A percentile compares a stretch with the other conserved stretches of the same genome.
These are phyloP conservation scores for Eulemur coronatus DNA, from an alignment of 2,797 vertebrate genomes.

Conservation along the genomic window DNA sequence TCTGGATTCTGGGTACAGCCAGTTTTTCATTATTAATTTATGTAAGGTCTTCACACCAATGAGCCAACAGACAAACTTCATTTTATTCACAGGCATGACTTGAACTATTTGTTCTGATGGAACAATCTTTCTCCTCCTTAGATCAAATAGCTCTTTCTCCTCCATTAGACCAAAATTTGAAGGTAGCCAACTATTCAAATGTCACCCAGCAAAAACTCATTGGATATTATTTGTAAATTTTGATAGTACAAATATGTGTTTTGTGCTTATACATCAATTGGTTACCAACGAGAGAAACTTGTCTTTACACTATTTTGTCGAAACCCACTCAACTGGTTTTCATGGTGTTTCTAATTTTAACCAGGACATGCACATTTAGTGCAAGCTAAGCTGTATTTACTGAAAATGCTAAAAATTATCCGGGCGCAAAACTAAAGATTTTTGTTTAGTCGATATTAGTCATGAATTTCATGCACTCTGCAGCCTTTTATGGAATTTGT, in stretches of 20 bases:
- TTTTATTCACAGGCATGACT: not conserved
- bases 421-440: not conserved
- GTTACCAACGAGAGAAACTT: not conserved
- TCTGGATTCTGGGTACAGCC: not conserved
- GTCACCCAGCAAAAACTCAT: not conserved
- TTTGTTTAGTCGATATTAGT: slow-evolving; percentile 28
- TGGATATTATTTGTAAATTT: not conserved
- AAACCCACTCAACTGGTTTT: not conserved
- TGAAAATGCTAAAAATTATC: slow-evolving; percentile 58
- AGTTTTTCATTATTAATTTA: not conserved
- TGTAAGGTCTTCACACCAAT: not conserved
- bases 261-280: not conserved
- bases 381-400: slow-evolving; percentile 11
- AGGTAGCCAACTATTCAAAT: not conserved
- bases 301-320: not conserved
- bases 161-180: not conserved
- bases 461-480: not conserved
- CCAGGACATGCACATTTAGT: not conserved
- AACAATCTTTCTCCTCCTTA: not conserved
- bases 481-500: slow-evolving; percentile 55
- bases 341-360: slow-evolving; percentile 2
- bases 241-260: not conserved
- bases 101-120: not conserved
- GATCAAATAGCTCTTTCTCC: not conserved
- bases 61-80: not conserved